Conservation (phyloP, 2,888 invertebrate species). For the Habroteleia sp. region DNA sequence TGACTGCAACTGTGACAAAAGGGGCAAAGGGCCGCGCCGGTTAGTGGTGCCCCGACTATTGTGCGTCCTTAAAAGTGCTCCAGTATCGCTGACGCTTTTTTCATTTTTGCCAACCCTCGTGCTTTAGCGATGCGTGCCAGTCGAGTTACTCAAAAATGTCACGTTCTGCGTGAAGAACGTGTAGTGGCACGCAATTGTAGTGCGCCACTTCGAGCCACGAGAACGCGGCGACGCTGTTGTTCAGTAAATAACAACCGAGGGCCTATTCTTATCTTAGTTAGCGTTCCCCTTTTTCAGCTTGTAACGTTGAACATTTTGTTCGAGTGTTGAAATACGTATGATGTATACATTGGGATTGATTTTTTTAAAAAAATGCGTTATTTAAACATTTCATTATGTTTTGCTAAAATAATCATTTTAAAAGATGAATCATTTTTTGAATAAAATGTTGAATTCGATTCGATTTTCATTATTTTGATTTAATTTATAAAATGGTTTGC, state of each 20-base stretch:
- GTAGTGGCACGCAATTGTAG: conserved; percentile 49
- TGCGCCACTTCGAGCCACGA: conserved; percentile 53
- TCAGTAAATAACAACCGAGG: conserved; percentile 64
- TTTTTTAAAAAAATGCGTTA: no score
- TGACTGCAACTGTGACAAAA: conserved; percentile 49
- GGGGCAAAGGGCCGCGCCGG: conserved; percentile 23
- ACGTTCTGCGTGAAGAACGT: conserved; percentile 53
- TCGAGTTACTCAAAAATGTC: conserved; percentile 63
- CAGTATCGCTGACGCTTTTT: conserved; percentile 64
- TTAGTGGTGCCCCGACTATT: conserved; percentile 25
- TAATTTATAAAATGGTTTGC: no score
- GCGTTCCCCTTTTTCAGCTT: conserved; percentile 3
- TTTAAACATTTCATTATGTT: no score
- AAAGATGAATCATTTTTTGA: no score
- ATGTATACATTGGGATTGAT: no score
- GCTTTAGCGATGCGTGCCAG: conserved; percentile 26
- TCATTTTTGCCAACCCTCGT: background rate
- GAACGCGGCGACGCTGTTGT: no score
- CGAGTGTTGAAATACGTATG: no score
- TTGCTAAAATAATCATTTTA: no score
- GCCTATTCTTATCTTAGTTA: conserved; percentile 45
- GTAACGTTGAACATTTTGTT: no score
- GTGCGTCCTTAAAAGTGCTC: conserved; percentile 44
- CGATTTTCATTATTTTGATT: no score
- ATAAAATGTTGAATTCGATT: no score